These are phyloP conservation scores for Deilephila elpenor DNA, from an alignment of 2,888 invertebrate genomes.

Conservation along the genomic window DNA sequence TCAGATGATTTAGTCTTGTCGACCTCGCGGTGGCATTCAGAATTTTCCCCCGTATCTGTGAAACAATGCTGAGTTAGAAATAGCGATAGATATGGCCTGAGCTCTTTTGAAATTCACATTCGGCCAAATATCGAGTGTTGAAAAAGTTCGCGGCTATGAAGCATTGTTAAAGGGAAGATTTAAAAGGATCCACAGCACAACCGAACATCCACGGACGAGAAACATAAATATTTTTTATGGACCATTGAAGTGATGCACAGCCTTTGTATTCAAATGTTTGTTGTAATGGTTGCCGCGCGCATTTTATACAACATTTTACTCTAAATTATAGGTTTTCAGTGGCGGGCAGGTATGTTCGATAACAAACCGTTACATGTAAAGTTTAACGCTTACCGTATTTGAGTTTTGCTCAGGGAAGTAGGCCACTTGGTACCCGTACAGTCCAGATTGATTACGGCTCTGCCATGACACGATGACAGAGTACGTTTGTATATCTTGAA, in stretches of 20 bases:
- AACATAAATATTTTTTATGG: slow-evolving; percentile 84
- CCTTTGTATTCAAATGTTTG: slow-evolving; percentile 83
- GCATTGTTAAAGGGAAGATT: slow-evolving; percentile 71
- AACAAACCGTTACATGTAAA: slow-evolving; percentile 40
- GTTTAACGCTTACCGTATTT: slow-evolving; percentile 76
- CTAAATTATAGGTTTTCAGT: slow-evolving; percentile 59
- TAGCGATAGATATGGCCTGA: slow-evolving; percentile 11
- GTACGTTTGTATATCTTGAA: slow-evolving; percentile 94
- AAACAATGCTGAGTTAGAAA: slow-evolving; percentile 29
- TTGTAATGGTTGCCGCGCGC: slow-evolving; percentile 71
- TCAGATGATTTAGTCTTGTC: slow-evolving; percentile 89
- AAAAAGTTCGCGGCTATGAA: slow-evolving; percentile 60
- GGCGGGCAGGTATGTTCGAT: slow-evolving; percentile 43
- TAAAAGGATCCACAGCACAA: slow-evolving; percentile 73
- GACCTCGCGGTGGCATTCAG: slow-evolving; percentile 90
- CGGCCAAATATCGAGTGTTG: slow-evolving; percentile 38
- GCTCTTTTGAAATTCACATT: neutral
- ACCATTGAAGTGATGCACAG: slow-evolving; percentile 83
- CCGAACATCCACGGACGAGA: slow-evolving; percentile 73
- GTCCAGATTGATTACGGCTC: slow-evolving; percentile 92
- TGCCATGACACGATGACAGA: slow-evolving; percentile 95
- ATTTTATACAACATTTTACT: slow-evolving; percentile 63
- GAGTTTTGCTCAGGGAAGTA: slow-evolving; percentile 87
- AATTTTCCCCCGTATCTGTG: slow-evolving; percentile 90
- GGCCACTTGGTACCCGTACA: slow-evolving; percentile 93